Evolutionary conservation across 30 jellyfish, hydroid and myxozoan genomes (phyloP).

Genomic region (Pelagia noctiluca): DNA sequence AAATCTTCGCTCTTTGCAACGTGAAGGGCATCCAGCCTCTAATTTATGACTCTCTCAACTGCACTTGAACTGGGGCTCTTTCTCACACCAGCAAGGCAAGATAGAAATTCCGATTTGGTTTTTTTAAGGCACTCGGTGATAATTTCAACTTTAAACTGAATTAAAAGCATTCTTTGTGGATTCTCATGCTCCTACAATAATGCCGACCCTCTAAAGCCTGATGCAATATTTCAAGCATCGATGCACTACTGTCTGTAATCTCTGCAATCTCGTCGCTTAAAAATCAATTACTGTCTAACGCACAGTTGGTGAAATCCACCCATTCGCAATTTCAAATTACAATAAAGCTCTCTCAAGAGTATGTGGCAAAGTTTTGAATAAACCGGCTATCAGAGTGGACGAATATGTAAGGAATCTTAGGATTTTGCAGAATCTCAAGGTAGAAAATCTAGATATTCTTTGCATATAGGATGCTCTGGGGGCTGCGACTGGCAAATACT

Average conservation of each 20-base stretch:
- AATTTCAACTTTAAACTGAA: conserved; percentile 17
- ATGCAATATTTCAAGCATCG: conserved; percentile 36
- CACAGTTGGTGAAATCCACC: conserved; percentile 74
- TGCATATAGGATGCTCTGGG: conserved; percentile 49
- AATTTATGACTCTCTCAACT: no score
- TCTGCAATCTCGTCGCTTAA: conserved; percentile 40
- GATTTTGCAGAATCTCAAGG: conserved; percentile 1
- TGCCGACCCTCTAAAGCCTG: conserved; percentile 51
- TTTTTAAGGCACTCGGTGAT: conserved; percentile 3
- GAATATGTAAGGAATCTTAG: conserved; percentile 34
- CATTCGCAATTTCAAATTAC: conserved; percentile 16
- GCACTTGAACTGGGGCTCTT: no score
- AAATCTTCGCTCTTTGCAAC: neutral
- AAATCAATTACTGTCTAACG: conserved; percentile 36
- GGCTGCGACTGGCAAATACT: conserved; percentile 60
- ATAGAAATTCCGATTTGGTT: no score
- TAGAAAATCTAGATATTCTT: conserved; percentile 38
- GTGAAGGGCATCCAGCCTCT: conserved; percentile 57
- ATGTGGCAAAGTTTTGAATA: conserved; percentile 57
- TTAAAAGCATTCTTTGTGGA: conserved; percentile 29
- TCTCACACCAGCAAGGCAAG: no score
- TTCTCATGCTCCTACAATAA: conserved; percentile 44
- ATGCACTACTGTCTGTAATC: conserved; percentile 65
- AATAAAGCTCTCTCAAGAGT: conserved; percentile 18
- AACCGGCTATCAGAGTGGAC: conserved; percentile 65